These are phyloP conservation scores for Pseudotriccus pelzelni DNA, from an alignment of 2,797 vertebrate genomes.

Conservation along the genomic window DNA sequence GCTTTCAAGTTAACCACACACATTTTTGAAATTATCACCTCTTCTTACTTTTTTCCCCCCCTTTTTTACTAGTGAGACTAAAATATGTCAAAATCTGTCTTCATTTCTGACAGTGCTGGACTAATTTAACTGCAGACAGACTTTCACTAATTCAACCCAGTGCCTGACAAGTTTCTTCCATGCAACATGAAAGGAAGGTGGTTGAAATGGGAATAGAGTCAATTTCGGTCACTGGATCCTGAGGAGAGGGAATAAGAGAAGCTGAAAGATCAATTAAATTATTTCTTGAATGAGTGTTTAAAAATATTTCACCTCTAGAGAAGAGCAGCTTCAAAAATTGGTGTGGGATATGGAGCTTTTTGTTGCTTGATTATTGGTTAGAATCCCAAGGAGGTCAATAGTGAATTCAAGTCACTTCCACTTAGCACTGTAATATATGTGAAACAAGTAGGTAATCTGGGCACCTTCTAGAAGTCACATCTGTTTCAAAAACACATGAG, in stretches of 20 bases:
- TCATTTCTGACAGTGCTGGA: neutral
- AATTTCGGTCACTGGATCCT: neutral
- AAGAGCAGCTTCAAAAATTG: conserved; percentile 16
- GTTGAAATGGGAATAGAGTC: conserved; percentile 10
- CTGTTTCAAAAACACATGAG: neutral
- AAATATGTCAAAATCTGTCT: neutral
- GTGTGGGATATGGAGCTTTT: neutral
- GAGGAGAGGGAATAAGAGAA: conserved; percentile 10
- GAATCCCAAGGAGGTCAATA: neutral
- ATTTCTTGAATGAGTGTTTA: conserved; percentile 45
- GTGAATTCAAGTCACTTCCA: neutral
- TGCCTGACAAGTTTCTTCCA: neutral
- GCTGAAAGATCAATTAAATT: conserved; percentile 43
- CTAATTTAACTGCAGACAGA: neutral
- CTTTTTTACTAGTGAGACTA: neutral
- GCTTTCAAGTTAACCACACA: neutral
- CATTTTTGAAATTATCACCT: neutral
- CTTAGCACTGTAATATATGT: neutral
- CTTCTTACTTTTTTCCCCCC: neutral
- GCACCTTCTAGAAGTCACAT: neutral
- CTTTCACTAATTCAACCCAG: neutral
- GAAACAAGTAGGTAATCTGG: neutral
- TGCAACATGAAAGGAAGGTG: neutral
- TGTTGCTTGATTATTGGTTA: conserved; percentile 4
- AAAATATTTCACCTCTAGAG: conserved; percentile 42